Percentiles rank a stretch among this genome's conserved stretches.
These are phyloP conservation scores for Dolichotis patagonum DNA, from an alignment of 2,113 vertebrate genomes.

Conservation along the genomic window DNA sequence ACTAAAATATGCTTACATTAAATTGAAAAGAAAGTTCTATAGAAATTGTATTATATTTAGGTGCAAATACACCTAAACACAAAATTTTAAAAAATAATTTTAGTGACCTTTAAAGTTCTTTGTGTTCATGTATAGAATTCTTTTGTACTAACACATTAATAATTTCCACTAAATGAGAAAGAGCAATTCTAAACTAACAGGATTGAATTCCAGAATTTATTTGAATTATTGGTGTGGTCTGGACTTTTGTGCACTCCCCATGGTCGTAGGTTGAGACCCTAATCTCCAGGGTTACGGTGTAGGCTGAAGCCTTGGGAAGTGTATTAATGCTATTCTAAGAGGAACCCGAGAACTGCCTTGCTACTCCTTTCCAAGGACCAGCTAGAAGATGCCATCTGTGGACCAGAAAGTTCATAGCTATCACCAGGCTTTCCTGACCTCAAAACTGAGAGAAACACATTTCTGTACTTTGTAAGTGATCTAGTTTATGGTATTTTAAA, in stretches of 20 bases:
- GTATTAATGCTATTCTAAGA: no score
- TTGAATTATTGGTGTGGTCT: not conserved
- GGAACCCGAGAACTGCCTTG: not conserved
- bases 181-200: not conserved
- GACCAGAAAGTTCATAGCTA: not conserved
- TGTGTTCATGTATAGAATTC: not conserved
- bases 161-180: not conserved
- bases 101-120: slow-evolving; percentile 19
- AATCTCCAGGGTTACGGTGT: not conserved
- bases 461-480: not conserved
- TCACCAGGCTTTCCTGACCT: no score
- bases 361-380: no score
- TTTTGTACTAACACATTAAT: not conserved
- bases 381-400: not conserved
- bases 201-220: slow-evolving; percentile 15
- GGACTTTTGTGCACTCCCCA: not conserved
- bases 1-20: slow-evolving; percentile 18
- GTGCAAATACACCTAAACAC: not conserved
- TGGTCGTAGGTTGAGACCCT: not conserved
- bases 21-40: not conserved
- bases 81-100: not conserved
- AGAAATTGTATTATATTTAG: slow-evolving; percentile 16
- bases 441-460: not conserved
- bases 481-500: not conserved
- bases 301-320: not conserved